Conservation (phyloP, 2,888 invertebrate species). For the Oligia strigilis region DNA sequence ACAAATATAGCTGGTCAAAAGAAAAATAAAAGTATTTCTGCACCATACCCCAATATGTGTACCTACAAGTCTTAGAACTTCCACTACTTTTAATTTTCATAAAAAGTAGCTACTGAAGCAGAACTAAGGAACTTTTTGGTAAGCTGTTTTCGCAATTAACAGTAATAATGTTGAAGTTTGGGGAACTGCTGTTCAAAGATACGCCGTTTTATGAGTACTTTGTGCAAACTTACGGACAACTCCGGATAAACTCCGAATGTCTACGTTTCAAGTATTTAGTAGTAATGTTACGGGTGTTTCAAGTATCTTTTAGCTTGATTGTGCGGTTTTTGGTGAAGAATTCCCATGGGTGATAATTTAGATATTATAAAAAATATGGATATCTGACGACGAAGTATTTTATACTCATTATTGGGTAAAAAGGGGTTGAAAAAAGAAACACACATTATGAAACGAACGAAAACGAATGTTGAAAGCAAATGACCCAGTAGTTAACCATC, state of each 20-base stretch:
- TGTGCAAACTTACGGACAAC: conserved; percentile 36
- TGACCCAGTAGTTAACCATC: background rate
- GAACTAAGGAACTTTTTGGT: conserved; percentile 8
- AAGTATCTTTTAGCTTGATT: background rate
- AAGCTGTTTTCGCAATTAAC: conserved; percentile 41
- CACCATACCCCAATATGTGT: background rate
- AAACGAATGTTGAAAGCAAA: background rate
- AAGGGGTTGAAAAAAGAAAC: background rate
- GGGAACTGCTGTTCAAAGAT: conserved; percentile 49
- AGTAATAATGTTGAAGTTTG: conserved; percentile 49
- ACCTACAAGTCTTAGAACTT: background rate
- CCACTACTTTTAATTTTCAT: background rate
- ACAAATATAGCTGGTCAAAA: too few relatives aligned
- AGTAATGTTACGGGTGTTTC: background rate
- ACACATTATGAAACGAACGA: background rate
- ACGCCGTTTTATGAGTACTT: conserved; percentile 45
- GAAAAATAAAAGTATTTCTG: background rate
- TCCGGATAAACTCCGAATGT: conserved; percentile 31
- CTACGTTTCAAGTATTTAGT: conserved; percentile 28
- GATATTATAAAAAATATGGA: background rate
- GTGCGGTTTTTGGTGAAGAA: background rate
- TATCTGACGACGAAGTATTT: background rate
- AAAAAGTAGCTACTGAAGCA: background rate
- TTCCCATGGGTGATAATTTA: background rate
- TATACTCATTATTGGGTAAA: background rate